Conservation (phyloP, 2,113 vertebrate species). For the Oncorhynchus keta region DNA sequence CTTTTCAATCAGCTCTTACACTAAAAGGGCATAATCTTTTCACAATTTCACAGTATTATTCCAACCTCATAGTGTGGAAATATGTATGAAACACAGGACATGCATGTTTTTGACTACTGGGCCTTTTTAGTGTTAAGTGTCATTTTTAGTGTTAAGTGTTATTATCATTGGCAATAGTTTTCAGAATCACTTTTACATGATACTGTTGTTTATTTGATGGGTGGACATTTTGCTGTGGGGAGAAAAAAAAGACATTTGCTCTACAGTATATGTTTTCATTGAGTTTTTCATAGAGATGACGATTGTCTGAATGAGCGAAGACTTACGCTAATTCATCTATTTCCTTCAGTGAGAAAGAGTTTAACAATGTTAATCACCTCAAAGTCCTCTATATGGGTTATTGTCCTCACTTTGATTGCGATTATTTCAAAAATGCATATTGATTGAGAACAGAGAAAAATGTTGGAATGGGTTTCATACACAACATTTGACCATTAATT, state of each 20-base stretch:
- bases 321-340: conserved; percentile 63
- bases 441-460: conserved; percentile 44
- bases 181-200: background rate
- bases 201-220: background rate
- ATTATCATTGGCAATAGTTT: background rate
- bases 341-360: conserved; percentile 34
- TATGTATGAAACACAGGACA: too few species aligned
- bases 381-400: conserved; percentile 52
- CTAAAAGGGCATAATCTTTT: too few species aligned
- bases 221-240: background rate
- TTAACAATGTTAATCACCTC: conserved; percentile 63
- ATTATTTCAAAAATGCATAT: conserved; percentile 53
- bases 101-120: too few species aligned
- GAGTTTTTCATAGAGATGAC: too few species aligned
- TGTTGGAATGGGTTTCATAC: background rate
- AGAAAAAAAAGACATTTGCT: background rate
- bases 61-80: too few species aligned
- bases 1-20: too few species aligned
- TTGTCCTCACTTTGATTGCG: conserved; percentile 67
- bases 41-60: too few species aligned
- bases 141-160: background rate
- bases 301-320: too few species aligned
- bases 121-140: too few species aligned
- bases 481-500: too few species aligned
- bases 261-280: background rate